Conservation (phyloP, 2,888 invertebrate species). For the Eupelmus urozonus region DNA sequence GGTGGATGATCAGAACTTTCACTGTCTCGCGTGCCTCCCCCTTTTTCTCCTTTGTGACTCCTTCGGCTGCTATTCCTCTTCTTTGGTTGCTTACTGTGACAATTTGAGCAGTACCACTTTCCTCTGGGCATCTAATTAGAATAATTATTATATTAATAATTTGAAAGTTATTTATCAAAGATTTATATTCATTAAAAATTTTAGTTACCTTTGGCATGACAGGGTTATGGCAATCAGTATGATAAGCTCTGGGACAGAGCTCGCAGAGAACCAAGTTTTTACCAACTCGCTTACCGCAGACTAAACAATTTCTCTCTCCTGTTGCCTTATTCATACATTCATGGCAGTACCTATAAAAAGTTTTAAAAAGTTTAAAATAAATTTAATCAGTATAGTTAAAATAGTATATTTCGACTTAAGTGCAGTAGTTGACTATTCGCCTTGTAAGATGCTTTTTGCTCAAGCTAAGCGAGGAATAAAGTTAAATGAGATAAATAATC, state of each 20-base stretch:
- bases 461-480: too few species aligned
- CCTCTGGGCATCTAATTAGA: slow-evolving; percentile 84
- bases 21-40: slow-evolving; percentile 77
- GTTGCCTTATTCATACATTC: slow-evolving; percentile 96
- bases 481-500: too few species aligned
- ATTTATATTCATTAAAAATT: background rate
- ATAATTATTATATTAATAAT: background rate
- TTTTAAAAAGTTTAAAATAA: background rate
- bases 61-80: slow-evolving; percentile 78
- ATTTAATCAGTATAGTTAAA: background rate
- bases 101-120: slow-evolving; percentile 94
- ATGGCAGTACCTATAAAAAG: slow-evolving; percentile 89
- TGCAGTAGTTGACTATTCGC: too few species aligned
- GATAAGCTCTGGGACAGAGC: slow-evolving; percentile 93
- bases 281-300: slow-evolving; percentile 88
- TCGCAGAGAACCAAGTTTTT: slow-evolving; percentile 91
- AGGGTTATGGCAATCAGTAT: slow-evolving; percentile 95
- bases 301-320: slow-evolving; percentile 94
- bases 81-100: slow-evolving; percentile 89
- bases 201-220: slow-evolving; percentile 84
- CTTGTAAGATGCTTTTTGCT: too few species aligned
- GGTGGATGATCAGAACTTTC: slow-evolving; percentile 80
- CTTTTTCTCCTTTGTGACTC: slow-evolving; percentile 71
- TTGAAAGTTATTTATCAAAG: background rate
- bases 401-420: background rate